Percentiles rank a stretch among this genome's conserved stretches.
phyloP scores from a whole-genome alignment of 2,797 vertebrate species.

The Enteromius paludinosus region DNA sequence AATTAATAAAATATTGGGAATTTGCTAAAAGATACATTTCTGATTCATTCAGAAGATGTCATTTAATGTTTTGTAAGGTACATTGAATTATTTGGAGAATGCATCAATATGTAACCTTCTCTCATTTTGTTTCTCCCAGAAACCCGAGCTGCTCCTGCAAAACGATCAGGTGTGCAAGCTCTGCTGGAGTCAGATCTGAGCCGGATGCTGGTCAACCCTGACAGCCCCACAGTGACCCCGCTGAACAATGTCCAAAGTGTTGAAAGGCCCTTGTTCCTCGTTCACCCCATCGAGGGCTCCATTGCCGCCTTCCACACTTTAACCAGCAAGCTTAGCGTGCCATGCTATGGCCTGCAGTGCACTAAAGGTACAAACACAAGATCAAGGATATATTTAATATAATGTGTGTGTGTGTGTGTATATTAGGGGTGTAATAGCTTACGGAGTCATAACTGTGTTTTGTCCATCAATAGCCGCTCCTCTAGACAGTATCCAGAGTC shows the following conservation, averaged over 20 bases:
- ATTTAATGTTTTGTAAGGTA: neutral
- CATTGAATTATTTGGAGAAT: conserved; percentile 10
- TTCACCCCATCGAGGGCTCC: conserved; percentile 97
- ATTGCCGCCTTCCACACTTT: conserved; percentile 83
- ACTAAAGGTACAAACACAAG: conserved; percentile 84
- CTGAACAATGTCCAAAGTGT: conserved; percentile 87
- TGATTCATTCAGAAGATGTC: neutral
- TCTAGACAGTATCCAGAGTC: conserved; percentile 89
- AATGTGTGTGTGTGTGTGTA: too few species aligned
- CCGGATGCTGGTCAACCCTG: conserved; percentile 87
- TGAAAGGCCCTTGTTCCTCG: conserved; percentile 89
- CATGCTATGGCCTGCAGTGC: conserved; percentile 94
- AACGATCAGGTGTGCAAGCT: conserved; percentile 47
- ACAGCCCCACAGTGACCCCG: conserved; percentile 79
- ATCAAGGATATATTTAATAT: neutral
- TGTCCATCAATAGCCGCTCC: conserved; percentile 82
- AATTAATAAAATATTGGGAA: neutral
- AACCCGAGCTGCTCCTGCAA: conserved; percentile 59
- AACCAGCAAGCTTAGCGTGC: conserved; percentile 85
- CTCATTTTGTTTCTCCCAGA: conserved; percentile 68
- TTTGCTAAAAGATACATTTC: neutral
- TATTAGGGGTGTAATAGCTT: too few species aligned
- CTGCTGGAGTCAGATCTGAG: conserved; percentile 80
- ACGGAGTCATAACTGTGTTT: neutral
- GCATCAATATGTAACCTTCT: neutral